A percentile compares a stretch with the other conserved stretches of the same genome.
Conservation (phyloP, 2,113 vertebrate species). For the Zapornia atra region DNA sequence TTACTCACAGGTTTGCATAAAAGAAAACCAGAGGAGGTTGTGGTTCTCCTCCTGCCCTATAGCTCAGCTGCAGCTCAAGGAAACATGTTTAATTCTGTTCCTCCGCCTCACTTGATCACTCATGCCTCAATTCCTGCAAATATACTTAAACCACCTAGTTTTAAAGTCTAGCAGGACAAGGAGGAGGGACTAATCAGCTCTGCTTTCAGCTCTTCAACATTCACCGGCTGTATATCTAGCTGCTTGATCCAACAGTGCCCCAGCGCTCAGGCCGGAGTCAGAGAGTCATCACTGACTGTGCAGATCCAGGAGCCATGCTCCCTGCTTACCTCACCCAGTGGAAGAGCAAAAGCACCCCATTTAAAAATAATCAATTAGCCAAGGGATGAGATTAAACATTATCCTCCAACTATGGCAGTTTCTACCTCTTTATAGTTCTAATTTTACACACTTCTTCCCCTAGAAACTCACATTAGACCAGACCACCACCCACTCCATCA, state of each 20-base stretch:
- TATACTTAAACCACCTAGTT: background rate
- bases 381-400: background rate
- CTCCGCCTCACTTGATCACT: background rate
- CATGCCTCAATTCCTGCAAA: background rate
- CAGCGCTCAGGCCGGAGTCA: background rate
- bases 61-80: background rate
- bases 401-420: background rate
- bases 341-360: background rate
- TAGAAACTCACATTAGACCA: background rate
- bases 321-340: background rate
- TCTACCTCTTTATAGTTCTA: background rate
- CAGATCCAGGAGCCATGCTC: background rate
- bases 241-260: background rate
- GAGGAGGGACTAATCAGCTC: background rate
- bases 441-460: background rate
- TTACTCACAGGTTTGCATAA: background rate
- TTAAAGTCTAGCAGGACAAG: background rate
- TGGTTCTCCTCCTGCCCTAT: background rate
- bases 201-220: background rate
- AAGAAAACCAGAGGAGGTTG: background rate
- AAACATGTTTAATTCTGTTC: conserved; percentile 13
- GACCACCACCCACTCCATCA: background rate
- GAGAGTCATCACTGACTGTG: background rate
- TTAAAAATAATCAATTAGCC: background rate
- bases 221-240: background rate